phyloP scores from a whole-genome alignment of 2,888 invertebrate genomes.

The Agelastica alni region DNA sequence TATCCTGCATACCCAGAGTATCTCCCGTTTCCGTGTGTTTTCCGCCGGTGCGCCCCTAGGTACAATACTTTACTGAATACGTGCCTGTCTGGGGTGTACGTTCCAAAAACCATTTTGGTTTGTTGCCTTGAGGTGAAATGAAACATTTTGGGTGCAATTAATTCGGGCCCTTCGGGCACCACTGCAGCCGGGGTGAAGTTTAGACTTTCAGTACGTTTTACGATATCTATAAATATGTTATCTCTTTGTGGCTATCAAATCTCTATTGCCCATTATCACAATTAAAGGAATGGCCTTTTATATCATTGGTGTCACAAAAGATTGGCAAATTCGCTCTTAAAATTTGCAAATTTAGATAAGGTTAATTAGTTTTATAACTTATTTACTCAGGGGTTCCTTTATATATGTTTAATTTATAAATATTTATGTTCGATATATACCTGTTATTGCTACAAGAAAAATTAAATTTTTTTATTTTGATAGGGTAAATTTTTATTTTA shows the following conservation, averaged over 20 bases:
- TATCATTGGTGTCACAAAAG: slow-evolving; percentile 45
- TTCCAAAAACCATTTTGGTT: slow-evolving; percentile 42
- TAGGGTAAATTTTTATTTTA: too few relatives aligned
- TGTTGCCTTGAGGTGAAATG: slow-evolving; percentile 49
- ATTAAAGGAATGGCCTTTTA: slow-evolving; percentile 54
- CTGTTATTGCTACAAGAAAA: too few relatives aligned
- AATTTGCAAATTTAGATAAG: slow-evolving; percentile 20
- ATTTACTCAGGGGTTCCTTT: too few relatives aligned
- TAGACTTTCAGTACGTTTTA: slow-evolving; percentile 42
- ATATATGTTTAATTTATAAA: too few relatives aligned
- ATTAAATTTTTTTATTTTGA: too few relatives aligned
- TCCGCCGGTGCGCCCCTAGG: too few relatives aligned
- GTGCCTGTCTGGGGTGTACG: slow-evolving; percentile 34
- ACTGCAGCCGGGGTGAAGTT: slow-evolving; percentile 49
- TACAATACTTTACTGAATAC: too few relatives aligned
- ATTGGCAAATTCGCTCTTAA: slow-evolving; percentile 12
- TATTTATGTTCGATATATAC: too few relatives aligned
- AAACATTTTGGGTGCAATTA: slow-evolving; percentile 51
- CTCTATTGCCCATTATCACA: slow-evolving; percentile 56
- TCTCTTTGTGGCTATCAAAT: slow-evolving; percentile 55
- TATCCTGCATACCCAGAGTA: too few relatives aligned
- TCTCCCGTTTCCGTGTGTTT: too few relatives aligned
- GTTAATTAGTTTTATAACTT: slow-evolving; percentile 15
- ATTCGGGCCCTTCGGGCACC: slow-evolving; percentile 49
- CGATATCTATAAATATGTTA: slow-evolving; percentile 55